Conservation (phyloP, 1,140 invertebrate genomes). For the Anagrus nilaparvatae region DNA sequence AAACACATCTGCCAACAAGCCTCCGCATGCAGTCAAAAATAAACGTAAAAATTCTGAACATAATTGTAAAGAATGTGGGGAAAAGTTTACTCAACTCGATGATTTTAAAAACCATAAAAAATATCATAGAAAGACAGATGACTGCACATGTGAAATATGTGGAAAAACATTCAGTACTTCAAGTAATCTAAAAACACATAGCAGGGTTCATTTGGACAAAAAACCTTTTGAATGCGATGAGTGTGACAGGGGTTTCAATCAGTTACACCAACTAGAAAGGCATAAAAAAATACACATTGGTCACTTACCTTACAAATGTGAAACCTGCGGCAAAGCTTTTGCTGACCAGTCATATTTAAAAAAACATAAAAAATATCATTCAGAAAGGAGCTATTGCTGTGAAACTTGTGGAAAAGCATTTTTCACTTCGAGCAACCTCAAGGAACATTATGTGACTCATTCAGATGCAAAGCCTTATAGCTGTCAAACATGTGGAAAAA, state of each 20-base stretch:
- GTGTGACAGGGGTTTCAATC: constrained; percentile 59
- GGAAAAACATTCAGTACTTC: constrained; percentile 66
- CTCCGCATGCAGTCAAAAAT: no score
- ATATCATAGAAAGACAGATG: no score
- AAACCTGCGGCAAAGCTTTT: constrained; percentile 64
- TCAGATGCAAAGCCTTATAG: constrained; percentile 72
- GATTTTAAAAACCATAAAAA: no score
- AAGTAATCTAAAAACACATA: constrained; percentile 59
- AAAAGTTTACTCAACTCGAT: no score
- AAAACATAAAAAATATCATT: constrained; percentile 57
- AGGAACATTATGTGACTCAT: constrained; percentile 54
- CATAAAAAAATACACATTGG: constrained; percentile 74
- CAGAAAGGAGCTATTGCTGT: constrained; percentile 55
- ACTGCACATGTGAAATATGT: constrained; percentile 57
- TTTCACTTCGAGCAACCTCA: constrained; percentile 53
- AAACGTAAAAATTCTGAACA: no score
- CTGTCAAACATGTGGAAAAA: constrained; percentile 61
- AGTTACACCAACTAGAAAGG: constrained; percentile 62
- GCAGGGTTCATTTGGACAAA: constrained; percentile 54
- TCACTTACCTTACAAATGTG: constrained; percentile 70
- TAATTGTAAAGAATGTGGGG: no score
- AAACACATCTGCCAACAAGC: no score
- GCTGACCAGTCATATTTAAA: constrained; percentile 57
- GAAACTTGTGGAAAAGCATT: constrained; percentile 54
- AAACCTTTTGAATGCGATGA: constrained; percentile 51